phyloP scores from a whole-genome alignment of 2,797 vertebrate species.

The Anguilla marmorata region DNA sequence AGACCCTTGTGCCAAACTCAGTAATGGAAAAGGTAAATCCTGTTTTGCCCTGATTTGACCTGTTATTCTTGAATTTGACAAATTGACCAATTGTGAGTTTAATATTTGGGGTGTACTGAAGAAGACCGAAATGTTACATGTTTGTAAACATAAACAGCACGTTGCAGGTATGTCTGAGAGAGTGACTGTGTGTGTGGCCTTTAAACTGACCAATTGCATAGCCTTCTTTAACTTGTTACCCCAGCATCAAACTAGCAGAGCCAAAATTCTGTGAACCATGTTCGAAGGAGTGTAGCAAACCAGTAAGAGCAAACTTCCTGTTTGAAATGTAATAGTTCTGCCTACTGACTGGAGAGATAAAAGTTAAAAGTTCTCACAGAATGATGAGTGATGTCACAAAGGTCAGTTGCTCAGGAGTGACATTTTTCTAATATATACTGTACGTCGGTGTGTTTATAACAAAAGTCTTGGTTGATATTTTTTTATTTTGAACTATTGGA shows the following conservation, averaged over 20 bases:
- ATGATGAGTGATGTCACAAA: neutral
- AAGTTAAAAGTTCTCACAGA: neutral
- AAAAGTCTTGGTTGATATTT: neutral
- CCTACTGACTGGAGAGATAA: too few species aligned
- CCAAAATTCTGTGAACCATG: too few species aligned
- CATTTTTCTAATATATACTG: neutral
- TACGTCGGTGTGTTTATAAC: neutral
- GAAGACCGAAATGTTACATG: too few species aligned
- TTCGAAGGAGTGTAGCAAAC: too few species aligned
- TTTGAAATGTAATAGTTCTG: too few species aligned
- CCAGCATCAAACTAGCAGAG: too few species aligned
- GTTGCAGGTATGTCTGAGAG: too few species aligned
- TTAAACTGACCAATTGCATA: too few species aligned
- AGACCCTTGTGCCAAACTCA: neutral
- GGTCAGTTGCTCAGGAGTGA: neutral
- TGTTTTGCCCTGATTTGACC: neutral
- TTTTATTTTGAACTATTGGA: neutral
- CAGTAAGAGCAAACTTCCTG: too few species aligned
- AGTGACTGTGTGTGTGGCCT: neutral
- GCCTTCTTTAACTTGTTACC: too few species aligned
- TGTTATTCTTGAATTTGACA: neutral
- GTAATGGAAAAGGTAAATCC: neutral
- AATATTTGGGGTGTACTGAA: neutral
- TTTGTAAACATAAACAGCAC: neutral
- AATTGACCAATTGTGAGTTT: neutral